Evolutionary conservation across 2,888 invertebrate genomes (phyloP).

Genomic region (Agriopis marginaria): DNA sequence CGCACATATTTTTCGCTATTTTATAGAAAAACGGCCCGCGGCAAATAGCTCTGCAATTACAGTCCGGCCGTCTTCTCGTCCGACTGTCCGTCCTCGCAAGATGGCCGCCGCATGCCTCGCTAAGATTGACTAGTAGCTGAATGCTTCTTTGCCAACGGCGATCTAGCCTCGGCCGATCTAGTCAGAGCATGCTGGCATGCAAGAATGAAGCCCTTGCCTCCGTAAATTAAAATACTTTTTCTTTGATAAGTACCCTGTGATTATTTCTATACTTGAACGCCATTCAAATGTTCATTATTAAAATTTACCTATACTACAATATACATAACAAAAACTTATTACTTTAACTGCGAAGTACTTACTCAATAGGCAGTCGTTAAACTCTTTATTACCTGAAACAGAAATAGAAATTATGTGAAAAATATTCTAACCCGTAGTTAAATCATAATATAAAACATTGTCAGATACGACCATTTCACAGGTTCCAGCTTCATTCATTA

Average conservation of each 20-base stretch:
- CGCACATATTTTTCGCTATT: conserved; percentile 61
- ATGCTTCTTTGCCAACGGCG: conserved; percentile 77
- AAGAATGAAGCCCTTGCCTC: conserved; percentile 71
- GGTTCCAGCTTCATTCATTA: conserved; percentile 27
- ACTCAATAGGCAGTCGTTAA: conserved; percentile 44
- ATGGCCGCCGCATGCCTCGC: conserved; percentile 82
- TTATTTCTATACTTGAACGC: conserved; percentile 65
- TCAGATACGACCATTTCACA: conserved; percentile 19
- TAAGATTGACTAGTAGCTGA: conserved; percentile 84
- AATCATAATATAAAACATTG: conserved; percentile 16
- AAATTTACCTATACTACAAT: conserved; percentile 51
- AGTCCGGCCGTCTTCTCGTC: conserved; percentile 73
- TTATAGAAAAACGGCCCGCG: conserved; percentile 75
- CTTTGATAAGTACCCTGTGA: conserved; percentile 72
- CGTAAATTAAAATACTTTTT: conserved; percentile 82
- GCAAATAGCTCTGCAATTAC: conserved; percentile 81
- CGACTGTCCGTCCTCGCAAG: conserved; percentile 71
- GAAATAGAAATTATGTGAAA: conserved; percentile 15
- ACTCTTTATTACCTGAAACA: conserved; percentile 44
- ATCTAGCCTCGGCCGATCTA: conserved; percentile 74
- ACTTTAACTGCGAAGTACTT: conserved; percentile 23
- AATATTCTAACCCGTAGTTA: conserved; percentile 3
- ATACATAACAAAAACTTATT: no score
- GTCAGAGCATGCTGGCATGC: conserved; percentile 55
- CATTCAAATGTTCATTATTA: conserved; percentile 62